Percentiles rank a stretch among this genome's conserved stretches.
Evolutionary conservation across 2,113 vertebrate species (phyloP).

Genomic region (Arvicanthis niloticus): DNA sequence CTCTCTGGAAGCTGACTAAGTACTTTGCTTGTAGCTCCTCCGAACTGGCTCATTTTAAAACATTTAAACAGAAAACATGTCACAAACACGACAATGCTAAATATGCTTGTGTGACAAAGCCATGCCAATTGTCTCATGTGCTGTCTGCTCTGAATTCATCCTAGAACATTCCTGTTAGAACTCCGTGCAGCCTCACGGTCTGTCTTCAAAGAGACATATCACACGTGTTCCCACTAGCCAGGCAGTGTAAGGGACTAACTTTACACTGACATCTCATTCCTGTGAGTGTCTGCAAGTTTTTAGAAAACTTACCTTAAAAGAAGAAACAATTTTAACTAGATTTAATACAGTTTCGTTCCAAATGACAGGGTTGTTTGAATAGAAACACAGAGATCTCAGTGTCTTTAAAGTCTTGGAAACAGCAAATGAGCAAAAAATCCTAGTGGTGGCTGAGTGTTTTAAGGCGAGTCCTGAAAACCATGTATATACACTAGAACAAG

Average conservation of each 20-base stretch:
- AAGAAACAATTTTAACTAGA: neutral
- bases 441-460: rapidly evolving
- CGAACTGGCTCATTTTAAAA: neutral
- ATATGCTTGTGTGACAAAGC: neutral
- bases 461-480: neutral
- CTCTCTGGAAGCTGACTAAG: neutral
- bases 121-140: rapidly evolving
- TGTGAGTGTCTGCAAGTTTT: neutral
- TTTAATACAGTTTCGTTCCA: neutral
- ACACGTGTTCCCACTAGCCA: neutral
- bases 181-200: neutral
- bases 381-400: neutral
- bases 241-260: neutral
- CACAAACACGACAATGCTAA: neutral
- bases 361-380: neutral
- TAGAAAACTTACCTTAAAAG: neutral
- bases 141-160: neutral
- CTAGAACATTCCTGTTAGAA: neutral
- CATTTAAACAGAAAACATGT: neutral
- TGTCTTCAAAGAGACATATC: neutral
- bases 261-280: neutral
- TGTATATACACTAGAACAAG: neutral
- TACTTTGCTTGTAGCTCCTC: neutral
- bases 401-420: neutral
- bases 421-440: neutral